These are phyloP conservation scores for Steatornis caripensis DNA, from an alignment of 2,113 vertebrate genomes.

Conservation along the genomic window DNA sequence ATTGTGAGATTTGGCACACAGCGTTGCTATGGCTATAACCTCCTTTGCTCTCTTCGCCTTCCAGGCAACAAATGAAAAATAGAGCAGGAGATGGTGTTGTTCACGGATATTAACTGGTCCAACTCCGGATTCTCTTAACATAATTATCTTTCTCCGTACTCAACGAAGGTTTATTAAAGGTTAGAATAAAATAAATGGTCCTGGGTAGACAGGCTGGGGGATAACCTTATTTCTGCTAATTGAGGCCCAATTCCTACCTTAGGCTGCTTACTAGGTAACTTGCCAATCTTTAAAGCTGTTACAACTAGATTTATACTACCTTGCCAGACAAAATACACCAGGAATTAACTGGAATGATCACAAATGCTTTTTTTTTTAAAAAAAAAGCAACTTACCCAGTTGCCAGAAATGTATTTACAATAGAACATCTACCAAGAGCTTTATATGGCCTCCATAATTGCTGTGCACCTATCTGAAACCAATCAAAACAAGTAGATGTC, in stretches of 20 bases:
- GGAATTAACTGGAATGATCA: conserved; percentile 67
- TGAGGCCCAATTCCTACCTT: conserved; percentile 49
- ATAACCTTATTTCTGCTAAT: conserved; percentile 56
- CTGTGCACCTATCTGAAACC: conserved; percentile 38
- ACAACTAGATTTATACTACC: conserved; percentile 54
- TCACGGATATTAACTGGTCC: not conserved
- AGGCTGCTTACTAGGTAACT: conserved; percentile 44
- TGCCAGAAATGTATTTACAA: conserved; percentile 62
- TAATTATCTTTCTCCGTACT: conserved; percentile 13
- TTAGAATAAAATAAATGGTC: conserved; percentile 52
- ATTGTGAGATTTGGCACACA: not conserved
- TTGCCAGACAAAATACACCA: conserved; percentile 68
- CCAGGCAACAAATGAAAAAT: not conserved
- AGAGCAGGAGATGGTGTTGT: not conserved
- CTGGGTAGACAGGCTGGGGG: not conserved
- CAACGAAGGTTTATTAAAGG: conserved; percentile 12
- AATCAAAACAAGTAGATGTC: conserved; percentile 61
- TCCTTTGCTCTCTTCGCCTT: not conserved
- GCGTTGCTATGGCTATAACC: conserved; percentile 9
- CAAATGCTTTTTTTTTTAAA: conserved; percentile 42
- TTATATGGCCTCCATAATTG: not conserved
- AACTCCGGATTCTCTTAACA: not conserved
- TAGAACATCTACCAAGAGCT: conserved; percentile 10
- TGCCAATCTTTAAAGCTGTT: conserved; percentile 64
- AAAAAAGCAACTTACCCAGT: conserved; percentile 2